Base-by-base conservation (phyloP, 1,140 invertebrate species). In the Protaetia brevitarsis region DNA sequence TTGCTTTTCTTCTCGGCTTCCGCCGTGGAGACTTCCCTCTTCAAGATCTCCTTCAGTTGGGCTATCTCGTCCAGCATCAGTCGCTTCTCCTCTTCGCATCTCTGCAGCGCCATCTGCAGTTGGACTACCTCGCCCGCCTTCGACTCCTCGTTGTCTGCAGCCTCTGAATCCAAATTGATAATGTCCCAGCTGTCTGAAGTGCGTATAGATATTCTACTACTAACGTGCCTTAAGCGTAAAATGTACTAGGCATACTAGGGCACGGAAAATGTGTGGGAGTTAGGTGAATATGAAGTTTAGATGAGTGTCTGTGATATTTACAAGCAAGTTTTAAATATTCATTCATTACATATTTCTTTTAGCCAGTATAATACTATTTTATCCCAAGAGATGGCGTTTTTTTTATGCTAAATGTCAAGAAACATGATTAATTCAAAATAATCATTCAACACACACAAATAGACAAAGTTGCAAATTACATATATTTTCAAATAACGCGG, bases 1-100 rank as follows among this genome's bases (percentile, higher is more conserved):
- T 83, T 81, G 71, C 90, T 93, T 70, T 89, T 84, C 23, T 85
- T 86, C 69, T 94, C 92, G 5, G 82, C 76, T 69, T 94, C 88
- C n/a, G 89, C 85, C 66, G 88, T 82, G 36, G 88, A 82, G 10
- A 94, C 83, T 79, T 95, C 93, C 37, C 89, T 77, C 71, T 94
- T 87, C 60, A 95, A 84, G 82, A 95, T 89, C 62, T 94, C 91
- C 71, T 95, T 94, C 2, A 96, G 82, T 77, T 92, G 87, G 36
- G 81, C 79, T 10, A 92, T 86, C 79, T 97, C 93, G 45, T 86
- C 82, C 70, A 90, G 86, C 56, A 96, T 79, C 64, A 93, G 82
- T 67, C 87, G 86, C 68, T 92, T 91, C 73, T 96, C 93, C 67
- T 96, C 94, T 71, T 94, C 92, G 45, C 86, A 84, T 69, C 93